Conservation (phyloP, 2,888 invertebrate genomes). For the Cantharis nigra region DNA sequence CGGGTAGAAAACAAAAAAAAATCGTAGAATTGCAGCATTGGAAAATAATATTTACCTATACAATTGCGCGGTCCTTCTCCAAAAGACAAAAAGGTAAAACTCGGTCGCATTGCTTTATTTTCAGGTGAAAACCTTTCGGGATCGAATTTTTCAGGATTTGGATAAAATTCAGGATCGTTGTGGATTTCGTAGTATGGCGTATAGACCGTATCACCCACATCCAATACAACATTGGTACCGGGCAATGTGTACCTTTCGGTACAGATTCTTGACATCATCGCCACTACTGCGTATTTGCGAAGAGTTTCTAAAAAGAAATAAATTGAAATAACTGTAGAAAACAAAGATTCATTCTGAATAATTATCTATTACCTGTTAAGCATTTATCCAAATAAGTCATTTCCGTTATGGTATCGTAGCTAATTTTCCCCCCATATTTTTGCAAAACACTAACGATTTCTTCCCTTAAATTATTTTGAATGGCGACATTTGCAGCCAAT, state of each 20-base stretch:
- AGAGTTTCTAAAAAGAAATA: not conserved
- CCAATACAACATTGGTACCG: not conserved
- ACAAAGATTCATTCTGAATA: too few species aligned
- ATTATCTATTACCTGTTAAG: not conserved
- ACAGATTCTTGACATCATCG: not conserved
- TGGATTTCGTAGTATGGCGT: not conserved
- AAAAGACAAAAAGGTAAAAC: not conserved
- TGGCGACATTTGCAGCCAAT: not conserved
- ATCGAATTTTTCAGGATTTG: not conserved
- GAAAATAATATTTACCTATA: not conserved
- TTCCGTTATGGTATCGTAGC: not conserved
- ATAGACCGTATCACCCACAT: not conserved
- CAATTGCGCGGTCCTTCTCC: not conserved
- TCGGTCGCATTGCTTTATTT: not conserved
- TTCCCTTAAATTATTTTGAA: not conserved
- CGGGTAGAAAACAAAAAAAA: too few species aligned
- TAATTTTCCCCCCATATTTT: not conserved
- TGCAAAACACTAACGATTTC: not conserved
- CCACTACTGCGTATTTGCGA: not conserved
- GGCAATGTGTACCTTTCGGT: not conserved
- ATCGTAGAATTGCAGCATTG: too few species aligned
- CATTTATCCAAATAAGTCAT: not conserved
- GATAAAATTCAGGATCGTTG: not conserved
- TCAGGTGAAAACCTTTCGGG: not conserved
- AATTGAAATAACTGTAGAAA: not conserved